A percentile compares a stretch with the other conserved stretches of the same genome.
phyloP scores from a whole-genome alignment of 2,888 invertebrate species.

The Rotaria socialis region DNA sequence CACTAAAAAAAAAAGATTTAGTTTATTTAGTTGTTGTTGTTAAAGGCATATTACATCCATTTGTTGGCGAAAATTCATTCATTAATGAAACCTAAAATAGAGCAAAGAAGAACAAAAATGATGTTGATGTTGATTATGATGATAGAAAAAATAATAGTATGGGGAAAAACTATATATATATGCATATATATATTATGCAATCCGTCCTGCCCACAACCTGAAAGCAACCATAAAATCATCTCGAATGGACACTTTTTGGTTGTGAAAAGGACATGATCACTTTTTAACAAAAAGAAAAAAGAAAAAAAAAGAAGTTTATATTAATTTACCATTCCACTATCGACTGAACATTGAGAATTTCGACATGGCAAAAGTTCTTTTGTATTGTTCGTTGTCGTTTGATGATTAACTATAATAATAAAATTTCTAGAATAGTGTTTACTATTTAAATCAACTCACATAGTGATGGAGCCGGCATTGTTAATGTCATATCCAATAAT shows the following conservation, averaged over 20 bases:
- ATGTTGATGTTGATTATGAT: neutral
- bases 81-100: neutral
- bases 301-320: neutral
- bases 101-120: neutral
- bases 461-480: neutral
- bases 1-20: neutral
- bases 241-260: conserved; percentile 37
- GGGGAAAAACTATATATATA: too few species aligned
- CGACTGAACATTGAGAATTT: conserved; percentile 34
- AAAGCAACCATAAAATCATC: conserved; percentile 28
- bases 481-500: conserved; percentile 12
- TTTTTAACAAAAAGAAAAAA: too few species aligned
- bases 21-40: neutral
- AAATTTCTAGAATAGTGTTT: neutral
- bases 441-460: neutral
- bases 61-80: neutral
- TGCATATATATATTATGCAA: neutral
- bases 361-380: neutral
- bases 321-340: conserved; percentile 1
- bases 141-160: too few species aligned
- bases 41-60: neutral
- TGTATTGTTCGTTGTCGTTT: neutral
- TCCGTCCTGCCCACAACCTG: neutral
- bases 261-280: conserved; percentile 26
- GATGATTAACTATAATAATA: neutral